Evolutionary conservation across 2,113 vertebrate genomes (phyloP), one percentile per base, ranked within the genome.

Genomic region (Oriolus oriolus): DNA sequence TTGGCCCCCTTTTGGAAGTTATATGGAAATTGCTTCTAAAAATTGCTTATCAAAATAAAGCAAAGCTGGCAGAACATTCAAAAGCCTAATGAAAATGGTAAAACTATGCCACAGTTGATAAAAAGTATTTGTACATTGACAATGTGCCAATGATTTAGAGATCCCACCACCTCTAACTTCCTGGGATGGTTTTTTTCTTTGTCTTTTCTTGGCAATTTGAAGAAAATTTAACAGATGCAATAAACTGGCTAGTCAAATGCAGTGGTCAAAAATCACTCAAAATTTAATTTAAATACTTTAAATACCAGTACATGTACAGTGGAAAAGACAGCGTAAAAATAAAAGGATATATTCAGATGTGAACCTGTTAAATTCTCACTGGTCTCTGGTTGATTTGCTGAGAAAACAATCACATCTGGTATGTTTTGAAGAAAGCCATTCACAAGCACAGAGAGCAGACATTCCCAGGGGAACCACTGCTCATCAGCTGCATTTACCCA

Each of bases 401-500:
- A 63, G 71, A 75, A 87, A 82, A 23, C 57, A 90, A 82, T 59
- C 28, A 33, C 7, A 56, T 35, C 22, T 52, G 33, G 11, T 13
- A 42, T 16, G 26, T 75, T 78, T 37, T 28, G 23, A 73, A 13
- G 52, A 31, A 79, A 75, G 47, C 28, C 23, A 82, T 70, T 45
- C 64, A 68, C 28, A 63, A 1, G 27, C 35, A 31, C 1, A 31
- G 31, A 53, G 9, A 88, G 33, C 33, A 68, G 39, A 57, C 8
- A 20, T n/a, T 77, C 69, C 59, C 63, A 57, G 3, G 14, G 42
- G 30, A 78, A 22, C 30, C 50, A 19, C 53, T 33, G 65, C 82
- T 47, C 70, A 18, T 3, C 30, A 85, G 41, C 31, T 16, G 2
- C 0, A 0, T 53, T 84, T 66, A 33, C 1, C 3, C 10, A 28